These are phyloP conservation scores for Syrmaticus mikado DNA, from an alignment of 2,113 vertebrate genomes.

Conservation along the genomic window DNA sequence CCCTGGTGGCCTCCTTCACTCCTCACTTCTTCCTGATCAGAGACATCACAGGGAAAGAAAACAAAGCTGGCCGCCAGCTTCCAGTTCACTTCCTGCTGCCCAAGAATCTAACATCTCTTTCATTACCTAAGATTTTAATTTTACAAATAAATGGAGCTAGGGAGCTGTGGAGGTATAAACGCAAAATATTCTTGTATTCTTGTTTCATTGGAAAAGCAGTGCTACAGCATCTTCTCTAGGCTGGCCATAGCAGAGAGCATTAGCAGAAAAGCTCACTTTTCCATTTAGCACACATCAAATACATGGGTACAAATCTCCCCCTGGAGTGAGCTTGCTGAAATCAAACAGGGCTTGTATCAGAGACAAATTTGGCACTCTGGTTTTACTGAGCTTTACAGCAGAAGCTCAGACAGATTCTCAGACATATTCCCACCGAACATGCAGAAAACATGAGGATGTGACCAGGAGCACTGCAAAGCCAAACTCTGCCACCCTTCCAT, in stretches of 20 bases:
- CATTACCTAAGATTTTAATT: not conserved
- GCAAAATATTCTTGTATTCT: not conserved
- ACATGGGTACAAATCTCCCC: conserved; percentile 18
- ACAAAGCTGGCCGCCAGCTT: not conserved
- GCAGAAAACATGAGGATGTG: not conserved
- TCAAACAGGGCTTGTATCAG: conserved; percentile 32
- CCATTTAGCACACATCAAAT: conserved; percentile 19
- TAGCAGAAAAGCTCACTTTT: conserved; percentile 41
- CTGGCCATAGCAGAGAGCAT: not conserved
- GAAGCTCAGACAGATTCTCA: conserved; percentile 22
- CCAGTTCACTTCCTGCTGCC: not conserved
- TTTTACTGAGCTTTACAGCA: conserved; percentile 31
- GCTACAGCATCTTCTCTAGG: not conserved
- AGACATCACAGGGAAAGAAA: not conserved
- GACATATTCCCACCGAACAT: not conserved
- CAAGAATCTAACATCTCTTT: not conserved
- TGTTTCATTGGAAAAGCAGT: not conserved
- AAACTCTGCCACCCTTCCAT: not conserved
- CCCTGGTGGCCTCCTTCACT: not conserved
- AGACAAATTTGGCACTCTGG: conserved; percentile 18
- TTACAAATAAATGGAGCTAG: not conserved
- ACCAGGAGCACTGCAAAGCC: not conserved
- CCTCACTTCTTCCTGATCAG: not conserved
- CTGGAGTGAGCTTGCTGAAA: conserved; percentile 27
- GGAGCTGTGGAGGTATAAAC: not conserved